phyloP scores from a whole-genome alignment of 2,113 vertebrate species.

The Lasiurus cinereus region DNA sequence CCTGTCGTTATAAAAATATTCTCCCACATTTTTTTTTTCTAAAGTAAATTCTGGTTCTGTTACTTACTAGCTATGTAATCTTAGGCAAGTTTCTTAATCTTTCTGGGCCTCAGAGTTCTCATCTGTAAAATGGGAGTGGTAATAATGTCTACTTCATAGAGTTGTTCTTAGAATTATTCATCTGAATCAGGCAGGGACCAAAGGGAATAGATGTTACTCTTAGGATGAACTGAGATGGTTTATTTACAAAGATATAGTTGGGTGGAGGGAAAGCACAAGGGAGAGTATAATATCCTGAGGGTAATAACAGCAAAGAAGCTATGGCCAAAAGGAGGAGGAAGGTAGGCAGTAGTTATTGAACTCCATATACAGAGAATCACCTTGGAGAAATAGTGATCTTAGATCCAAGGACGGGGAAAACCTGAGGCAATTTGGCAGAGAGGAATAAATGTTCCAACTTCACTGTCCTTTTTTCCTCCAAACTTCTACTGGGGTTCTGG shows the following conservation, averaged over 20 bases:
- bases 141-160: not conserved
- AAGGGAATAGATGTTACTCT: constrained; percentile 41
- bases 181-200: not conserved
- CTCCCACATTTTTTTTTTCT: not conserved
- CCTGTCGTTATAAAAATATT: constrained; percentile 6
- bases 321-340: not conserved
- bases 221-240: not conserved
- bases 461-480: not conserved
- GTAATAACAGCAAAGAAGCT: not conserved
- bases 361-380: not conserved
- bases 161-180: constrained; percentile 30
- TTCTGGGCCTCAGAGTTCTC: constrained; percentile 23
- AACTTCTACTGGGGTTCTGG: not conserved
- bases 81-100: constrained; percentile 33
- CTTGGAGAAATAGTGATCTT: not conserved
- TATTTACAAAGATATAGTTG: constrained; percentile 8
- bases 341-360: not conserved
- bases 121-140: not conserved
- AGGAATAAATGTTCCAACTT: not conserved
- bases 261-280: not conserved
- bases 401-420: constrained; percentile 14
- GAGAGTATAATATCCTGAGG: not conserved
- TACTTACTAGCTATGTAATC: constrained; percentile 13
- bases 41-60: constrained; percentile 18
- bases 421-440: not conserved